Base-by-base conservation (phyloP, 35 echinoderm and acorn worm genomes). In the Apostichopus parvimensis region DNA sequence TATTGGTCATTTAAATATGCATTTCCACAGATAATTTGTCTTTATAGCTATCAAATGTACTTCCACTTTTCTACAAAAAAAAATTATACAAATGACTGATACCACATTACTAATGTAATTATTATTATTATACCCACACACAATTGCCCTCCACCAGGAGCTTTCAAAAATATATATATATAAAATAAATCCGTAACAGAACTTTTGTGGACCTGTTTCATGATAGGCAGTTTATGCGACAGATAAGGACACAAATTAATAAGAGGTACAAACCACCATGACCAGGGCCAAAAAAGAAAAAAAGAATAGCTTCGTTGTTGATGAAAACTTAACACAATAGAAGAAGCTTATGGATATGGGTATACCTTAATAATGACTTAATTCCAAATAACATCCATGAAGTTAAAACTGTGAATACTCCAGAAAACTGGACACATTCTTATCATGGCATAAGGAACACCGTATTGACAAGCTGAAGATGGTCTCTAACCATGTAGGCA, bases 1-100 rank as follows among this genome's bases (percentile, higher is more conserved):
- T 75, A 75, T 75, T 75, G 14, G 14, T 75, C 71, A 18, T 75
- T 75, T 75, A 75, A 75, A 75, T 75, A 75, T 75, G 71, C 71
- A 6, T 75, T 75, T 75, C 71, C 71, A 75, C 14, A 75, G 71
- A 75, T 75, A 75, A 75, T 75, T 75, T 18, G 17, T 75, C 71
- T 75, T 75, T 75, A 75, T 75, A 75, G 71, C 71, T 75, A 75
- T 75, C 6, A 75, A 75, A 75, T 20, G 21, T 20, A 73, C 70
- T 21, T 73, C n/a, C n/a, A 15, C 13, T 73, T 73, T 73, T 73
- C 70, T 73, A 73, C 70, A 73, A 73, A 73, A 73, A 73, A 17
- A 73, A 73, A 73, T 73, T 73, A 73, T 15, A 73, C 10, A 73
- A 73, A 15, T 18, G 70, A 73, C 6, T 73, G 15, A 73, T 73